Evolutionary conservation across 1,140 invertebrate genomes (phyloP).

Genomic region (Anagrus nilaparvatae): DNA sequence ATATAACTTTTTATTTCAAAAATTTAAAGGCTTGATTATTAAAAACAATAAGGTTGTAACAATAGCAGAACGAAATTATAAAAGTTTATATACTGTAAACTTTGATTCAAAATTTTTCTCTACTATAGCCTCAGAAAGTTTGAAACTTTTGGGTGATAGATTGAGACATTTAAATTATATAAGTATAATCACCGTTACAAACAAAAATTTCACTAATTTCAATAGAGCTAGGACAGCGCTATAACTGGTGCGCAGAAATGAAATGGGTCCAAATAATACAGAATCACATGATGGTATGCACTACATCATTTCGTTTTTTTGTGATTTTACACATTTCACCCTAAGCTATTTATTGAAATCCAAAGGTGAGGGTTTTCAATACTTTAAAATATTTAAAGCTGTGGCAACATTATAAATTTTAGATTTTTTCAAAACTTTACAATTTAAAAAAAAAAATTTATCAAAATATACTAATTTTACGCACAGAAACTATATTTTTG

Average conservation of each 20-base stretch:
- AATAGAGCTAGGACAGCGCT: conserved; percentile 15
- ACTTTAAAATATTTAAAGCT: neutral
- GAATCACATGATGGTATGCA: conserved; percentile 5
- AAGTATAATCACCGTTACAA: neutral
- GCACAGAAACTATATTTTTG: too few species aligned
- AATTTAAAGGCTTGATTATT: conserved; percentile 5
- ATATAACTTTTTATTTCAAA: too few species aligned
- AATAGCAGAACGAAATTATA: conserved; percentile 4
- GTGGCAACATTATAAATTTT: too few species aligned
- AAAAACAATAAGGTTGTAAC: conserved; percentile 1
- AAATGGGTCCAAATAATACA: neutral
- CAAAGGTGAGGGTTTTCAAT: conserved; percentile 25
- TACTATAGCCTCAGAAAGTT: neutral
- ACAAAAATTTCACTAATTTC: conserved; percentile 3
- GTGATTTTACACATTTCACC: conserved; percentile 19
- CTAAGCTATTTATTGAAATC: conserved; percentile 19
- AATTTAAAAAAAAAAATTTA: too few species aligned
- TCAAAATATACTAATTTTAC: too few species aligned
- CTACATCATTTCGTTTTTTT: conserved; percentile 8
- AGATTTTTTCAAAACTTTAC: too few species aligned
- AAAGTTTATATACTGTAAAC: conserved; percentile 7
- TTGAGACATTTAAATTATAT: too few species aligned
- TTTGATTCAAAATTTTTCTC: neutral
- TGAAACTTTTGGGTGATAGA: conserved; percentile 1
- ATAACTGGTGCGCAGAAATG: conserved; percentile 24